Conservation (phyloP, 2,888 invertebrate genomes). For the Byasa hedistus region DNA sequence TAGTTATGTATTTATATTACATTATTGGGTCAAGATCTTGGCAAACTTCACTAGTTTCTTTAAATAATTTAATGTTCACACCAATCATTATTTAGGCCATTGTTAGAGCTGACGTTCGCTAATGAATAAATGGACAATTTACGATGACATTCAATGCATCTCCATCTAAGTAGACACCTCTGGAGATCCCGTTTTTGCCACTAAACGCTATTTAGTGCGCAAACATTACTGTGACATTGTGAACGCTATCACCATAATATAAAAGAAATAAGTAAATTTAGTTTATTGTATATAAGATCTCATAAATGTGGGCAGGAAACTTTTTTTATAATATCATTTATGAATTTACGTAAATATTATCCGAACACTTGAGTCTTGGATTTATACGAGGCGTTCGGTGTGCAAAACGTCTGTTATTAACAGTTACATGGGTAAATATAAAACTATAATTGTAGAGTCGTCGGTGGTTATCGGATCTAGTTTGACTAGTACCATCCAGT, state of each 20-base stretch:
- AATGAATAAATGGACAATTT: too few species aligned
- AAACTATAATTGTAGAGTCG: constrained; percentile 12
- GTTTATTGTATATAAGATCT: too few species aligned
- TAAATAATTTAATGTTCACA: constrained; percentile 1
- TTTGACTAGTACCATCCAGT: constrained; percentile 27
- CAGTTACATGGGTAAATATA: constrained; percentile 25
- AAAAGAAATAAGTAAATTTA: too few species aligned
- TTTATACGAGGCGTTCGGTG: background rate
- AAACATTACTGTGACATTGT: too few species aligned
- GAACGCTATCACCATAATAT: too few species aligned
- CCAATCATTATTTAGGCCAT: background rate
- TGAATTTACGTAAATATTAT: background rate
- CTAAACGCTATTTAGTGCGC: too few species aligned
- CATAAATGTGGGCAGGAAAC: background rate
- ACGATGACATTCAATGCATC: too few species aligned
- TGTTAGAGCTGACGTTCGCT: background rate
- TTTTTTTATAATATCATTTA: background rate
- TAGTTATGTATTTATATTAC: background rate
- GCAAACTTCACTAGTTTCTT: background rate
- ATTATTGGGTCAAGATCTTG: constrained; percentile 10
- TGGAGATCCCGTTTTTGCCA: too few species aligned
- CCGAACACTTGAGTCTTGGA: background rate
- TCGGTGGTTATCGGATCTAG: constrained; percentile 15
- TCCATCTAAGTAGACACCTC: too few species aligned
- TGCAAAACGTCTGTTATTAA: constrained; percentile 4